Base-by-base conservation (phyloP, 2,797 vertebrate genomes). In the Borostomias antarcticus region DNA sequence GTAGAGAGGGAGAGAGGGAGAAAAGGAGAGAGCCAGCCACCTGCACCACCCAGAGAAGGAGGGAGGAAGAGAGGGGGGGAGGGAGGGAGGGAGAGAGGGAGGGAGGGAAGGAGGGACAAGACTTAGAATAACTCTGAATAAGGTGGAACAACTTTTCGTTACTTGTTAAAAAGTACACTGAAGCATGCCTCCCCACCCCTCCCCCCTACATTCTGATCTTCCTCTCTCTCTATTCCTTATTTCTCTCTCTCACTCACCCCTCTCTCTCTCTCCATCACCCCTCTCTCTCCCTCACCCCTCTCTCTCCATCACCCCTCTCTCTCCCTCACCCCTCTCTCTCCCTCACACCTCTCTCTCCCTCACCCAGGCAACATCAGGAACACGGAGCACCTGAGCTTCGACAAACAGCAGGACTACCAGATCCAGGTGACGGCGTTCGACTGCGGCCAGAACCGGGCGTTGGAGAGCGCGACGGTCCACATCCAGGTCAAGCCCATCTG, bases 371-470 rank as follows among this genome's bases (percentile, higher is more conserved):
- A 98, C 84, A 96, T 99, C 88, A 91, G 97, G 68, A 98, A 97
- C 89, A 98, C 96, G 0, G 97, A 98, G 89, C 97, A 95, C 70
- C 90, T 99, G 77, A 96, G 78, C 87, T 98, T 92, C 21, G 97
- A 98, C 76, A 93, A 86, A 19, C 93, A 96, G 73, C 94, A 84
- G 68, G 93, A 94, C 82, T 98, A 96, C n/a, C 92, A 96, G 85
- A 93, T 99, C 83, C 93, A 93, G 89, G 96, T 98, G 72, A 97
- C 95, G 0, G 95, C 96, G 26, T 95, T 93, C 47, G 97, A 99
- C 86, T 99, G 97, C 3, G 97, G 97, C 33, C 96, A 98, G 85
- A 96, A 96, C n/a, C n/a, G n/a, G n/a, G n/a, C n/a, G n/a, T n/a
- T n/a, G 82, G 92, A 85, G 9, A 94, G 96, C 1, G 76, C 85